Base-by-base conservation (phyloP, 2,888 invertebrate species). In the Alviniconcha strummeri region DNA sequence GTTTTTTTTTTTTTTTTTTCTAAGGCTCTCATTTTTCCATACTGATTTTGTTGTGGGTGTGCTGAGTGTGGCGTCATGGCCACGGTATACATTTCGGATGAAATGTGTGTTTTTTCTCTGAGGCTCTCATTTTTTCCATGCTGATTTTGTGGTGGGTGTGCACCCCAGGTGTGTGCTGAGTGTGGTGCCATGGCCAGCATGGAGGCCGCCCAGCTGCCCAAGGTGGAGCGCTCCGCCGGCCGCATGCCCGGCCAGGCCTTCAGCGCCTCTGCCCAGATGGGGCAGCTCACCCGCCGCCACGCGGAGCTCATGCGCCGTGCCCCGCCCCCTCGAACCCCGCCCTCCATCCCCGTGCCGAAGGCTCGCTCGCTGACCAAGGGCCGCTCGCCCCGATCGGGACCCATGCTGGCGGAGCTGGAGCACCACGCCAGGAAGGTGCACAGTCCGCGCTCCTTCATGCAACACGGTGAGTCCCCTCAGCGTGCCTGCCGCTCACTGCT, bases 341-440 rank as follows among this genome's bases (percentile, higher is more conserved):
- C 92, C 6, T 92, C 92, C 5, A 92, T 92, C 57, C 92, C 92
- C 19, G 88, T 88, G 81, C 88, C 89, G 3, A 88, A 88, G 67
- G 86, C 87, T 57, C 84, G 85, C 36, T 84, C 88, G 52, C 85
- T 87, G 9, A 86, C 82, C 1, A 55, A 72, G 9, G 56, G 52
- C 6, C 54, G 67, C 9, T 75, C 76, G 4, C 82, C 76, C 54
- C 82, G 89, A 17, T 84, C 86, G 4, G 88, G 89, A 55, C 88
- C 88, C 54, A 76, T 85, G 67, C 84, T 87, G 69, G 74, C 88
- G 1, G 92, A 92, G 81, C 84, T 91, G 78, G 92, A 92, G 67
- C 89, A 89, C 75, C 91, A 91, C 86, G 92, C 92, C 15, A 85
- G 91, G n/a, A 90, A 88, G 75, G 88, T 87, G 4, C 87, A 86